Base-by-base conservation (phyloP, 2,888 invertebrate species). In the Pseudanteris insignis region DNA sequence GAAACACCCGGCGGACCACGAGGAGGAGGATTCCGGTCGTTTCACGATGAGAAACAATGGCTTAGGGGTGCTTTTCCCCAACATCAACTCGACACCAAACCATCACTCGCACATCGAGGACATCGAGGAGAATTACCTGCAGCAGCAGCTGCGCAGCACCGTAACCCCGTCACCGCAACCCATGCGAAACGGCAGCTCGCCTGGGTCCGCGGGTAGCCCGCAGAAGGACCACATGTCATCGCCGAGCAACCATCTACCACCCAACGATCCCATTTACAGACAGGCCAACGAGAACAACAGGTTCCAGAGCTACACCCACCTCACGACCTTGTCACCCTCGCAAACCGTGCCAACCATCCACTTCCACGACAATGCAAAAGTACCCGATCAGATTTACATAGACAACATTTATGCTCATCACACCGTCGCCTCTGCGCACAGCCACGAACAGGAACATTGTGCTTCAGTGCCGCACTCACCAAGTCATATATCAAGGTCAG, bases 311-410 rank as follows among this genome's bases (percentile, higher is more conserved):
- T 79, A 77, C 53, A 77, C 80, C 0, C 79, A 79, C 58, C 64
- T 80, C 9, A 79, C 80, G 2, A 68, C 78, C 0, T 76, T 80
- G 75, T 80, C 80, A 36, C 77, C 77, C 2, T 41, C 60, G 0
- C 10, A 46, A 1, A 36, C 41, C 7, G 40, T 40, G 0, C 40
- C 28, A 38, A 7, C 8, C 9, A 55, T 37, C 14, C 53, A 58
- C 46, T 30, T 46, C 2, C 57, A 15, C 41, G 50, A 51, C 2
- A 32, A 64, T 21, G 76, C 76, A 6, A 65, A 71, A 0, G 71
- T 72, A 0, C 54, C 72, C 29, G 75, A 75, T 36, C 76, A 72
- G 30, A 59, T 73, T 2, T 78, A 78, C 53, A 73, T 79, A 46
- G 78, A 78, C 1, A 50, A 70, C 18, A 73, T 78, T 7, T 78